Conservation (phyloP, 2,113 vertebrate species). For the Cyanoramphus novaezelandiae region DNA sequence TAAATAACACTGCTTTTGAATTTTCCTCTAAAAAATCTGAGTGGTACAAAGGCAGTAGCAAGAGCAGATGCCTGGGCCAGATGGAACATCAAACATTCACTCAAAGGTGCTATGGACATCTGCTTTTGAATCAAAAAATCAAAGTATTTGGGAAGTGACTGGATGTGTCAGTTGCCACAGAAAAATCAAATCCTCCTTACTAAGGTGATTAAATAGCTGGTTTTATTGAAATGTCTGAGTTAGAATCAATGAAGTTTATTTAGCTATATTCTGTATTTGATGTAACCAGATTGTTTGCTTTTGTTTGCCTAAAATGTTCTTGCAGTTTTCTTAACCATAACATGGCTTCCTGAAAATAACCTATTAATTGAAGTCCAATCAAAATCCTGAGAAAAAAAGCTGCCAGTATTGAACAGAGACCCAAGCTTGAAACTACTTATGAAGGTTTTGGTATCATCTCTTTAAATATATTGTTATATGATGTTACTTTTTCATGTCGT, state of each 20-base stretch:
- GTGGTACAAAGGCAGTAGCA: background rate
- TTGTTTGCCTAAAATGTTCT: background rate
- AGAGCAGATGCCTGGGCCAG: background rate
- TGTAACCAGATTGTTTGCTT: background rate
- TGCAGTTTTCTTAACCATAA: background rate
- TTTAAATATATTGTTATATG: background rate
- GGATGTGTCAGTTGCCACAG: background rate
- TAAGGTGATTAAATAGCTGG: background rate
- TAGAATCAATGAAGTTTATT: background rate
- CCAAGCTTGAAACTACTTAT: background rate
- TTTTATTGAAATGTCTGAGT: constrained; percentile 6
- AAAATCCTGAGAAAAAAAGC: background rate
- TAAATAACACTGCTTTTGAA: background rate
- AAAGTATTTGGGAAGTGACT: background rate
- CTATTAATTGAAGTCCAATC: background rate
- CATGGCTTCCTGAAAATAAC: background rate
- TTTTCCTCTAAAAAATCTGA: background rate
- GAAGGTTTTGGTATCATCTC: background rate
- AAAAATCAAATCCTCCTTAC: constrained; percentile 34
- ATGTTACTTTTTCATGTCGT: background rate
- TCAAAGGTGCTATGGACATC: background rate
- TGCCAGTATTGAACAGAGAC: background rate
- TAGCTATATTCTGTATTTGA: background rate
- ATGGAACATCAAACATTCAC: background rate
- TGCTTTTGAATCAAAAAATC: background rate